Evolutionary conservation across 2,888 invertebrate genomes (phyloP), one percentile per base, ranked within the genome.

Genomic region (Lycocerus yunnanus): DNA sequence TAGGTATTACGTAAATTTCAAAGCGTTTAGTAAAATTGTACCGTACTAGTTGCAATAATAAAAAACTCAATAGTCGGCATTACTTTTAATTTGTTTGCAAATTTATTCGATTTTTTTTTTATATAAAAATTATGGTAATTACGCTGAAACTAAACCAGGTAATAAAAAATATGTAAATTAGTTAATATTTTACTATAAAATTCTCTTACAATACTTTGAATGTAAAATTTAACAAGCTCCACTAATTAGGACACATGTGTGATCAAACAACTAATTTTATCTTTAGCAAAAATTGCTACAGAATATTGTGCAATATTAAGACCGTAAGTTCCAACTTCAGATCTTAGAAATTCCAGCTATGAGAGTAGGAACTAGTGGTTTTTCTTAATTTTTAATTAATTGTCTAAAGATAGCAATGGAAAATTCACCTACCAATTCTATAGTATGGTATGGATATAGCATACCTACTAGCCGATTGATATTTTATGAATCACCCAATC

Each of bases 1-100:
- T n/a, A n/a, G n/a, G n/a, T n/a, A 1, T 43, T 43, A n/a, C 43
- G 43, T 3, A 6, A 43, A 43, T 15, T 10, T 2, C 18, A 14
- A 3, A n/a, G n/a, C 8, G n/a, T 18, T 18, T 63, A 61, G 18
- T 15, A 15, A 5, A 43, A 43, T 43, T 61, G 10, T 18, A 61
- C 16, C 6, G 13, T 15, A 14, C 15, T 15, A 59, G 59, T 10
- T n/a, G 15, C 5, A 10, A 59, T 59, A 59, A 59, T 59, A 10
- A 15, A 0, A 59, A 6, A 59, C 59, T 10, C 15, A 59, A 21
- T 59, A 59, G 15, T 15, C 6, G 15, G 15, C 15, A 59, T 15
- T 59, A 15, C 15, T 15, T 69, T 69, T 60, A 69, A 73, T 69
- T 73, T 73, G 69, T 73, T 73, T 73, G 66, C 69, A 69, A 73